Evolutionary conservation across 1,140 invertebrate species (phyloP).

Genomic region (Scaptomyza hsui): DNA sequence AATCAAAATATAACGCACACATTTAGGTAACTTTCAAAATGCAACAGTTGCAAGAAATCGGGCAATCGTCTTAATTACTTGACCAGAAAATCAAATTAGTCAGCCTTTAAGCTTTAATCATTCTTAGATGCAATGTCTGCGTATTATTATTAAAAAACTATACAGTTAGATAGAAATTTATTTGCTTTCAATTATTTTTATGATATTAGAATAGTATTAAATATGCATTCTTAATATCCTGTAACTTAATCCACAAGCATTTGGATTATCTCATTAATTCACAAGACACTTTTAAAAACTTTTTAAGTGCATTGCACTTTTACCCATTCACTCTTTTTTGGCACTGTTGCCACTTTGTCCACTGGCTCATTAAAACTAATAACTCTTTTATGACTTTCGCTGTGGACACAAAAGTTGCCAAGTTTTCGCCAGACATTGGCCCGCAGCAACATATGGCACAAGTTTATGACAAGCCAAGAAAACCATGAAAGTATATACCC

Average conservation of each 20-base stretch:
- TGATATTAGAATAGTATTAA: no score
- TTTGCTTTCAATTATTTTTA: not conserved
- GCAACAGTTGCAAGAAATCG: not conserved
- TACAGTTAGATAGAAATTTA: no score
- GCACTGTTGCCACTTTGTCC: slow-evolving; percentile 16
- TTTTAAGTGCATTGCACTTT: slow-evolving; percentile 19
- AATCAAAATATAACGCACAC: not conserved
- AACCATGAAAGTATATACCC: slow-evolving; percentile 10
- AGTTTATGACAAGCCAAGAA: slow-evolving; percentile 13
- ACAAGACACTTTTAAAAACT: slow-evolving; percentile 30
- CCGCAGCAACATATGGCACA: slow-evolving; percentile 32
- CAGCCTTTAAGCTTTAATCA: not conserved
- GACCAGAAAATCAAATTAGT: not conserved
- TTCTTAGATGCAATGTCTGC: not conserved
- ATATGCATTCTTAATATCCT: no score
- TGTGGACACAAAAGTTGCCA: slow-evolving; percentile 23
- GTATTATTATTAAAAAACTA: no score
- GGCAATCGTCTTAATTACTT: not conserved
- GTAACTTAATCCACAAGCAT: not conserved
- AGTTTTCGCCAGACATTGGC: slow-evolving; percentile 31
- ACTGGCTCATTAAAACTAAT: slow-evolving; percentile 61
- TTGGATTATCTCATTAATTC: not conserved
- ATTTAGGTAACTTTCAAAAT: not conserved
- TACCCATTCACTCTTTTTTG: not conserved
- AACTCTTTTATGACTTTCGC: slow-evolving; percentile 59